Evolutionary conservation across 2,113 vertebrate species (phyloP).

Genomic region (Rousettus leschenaultii): DNA sequence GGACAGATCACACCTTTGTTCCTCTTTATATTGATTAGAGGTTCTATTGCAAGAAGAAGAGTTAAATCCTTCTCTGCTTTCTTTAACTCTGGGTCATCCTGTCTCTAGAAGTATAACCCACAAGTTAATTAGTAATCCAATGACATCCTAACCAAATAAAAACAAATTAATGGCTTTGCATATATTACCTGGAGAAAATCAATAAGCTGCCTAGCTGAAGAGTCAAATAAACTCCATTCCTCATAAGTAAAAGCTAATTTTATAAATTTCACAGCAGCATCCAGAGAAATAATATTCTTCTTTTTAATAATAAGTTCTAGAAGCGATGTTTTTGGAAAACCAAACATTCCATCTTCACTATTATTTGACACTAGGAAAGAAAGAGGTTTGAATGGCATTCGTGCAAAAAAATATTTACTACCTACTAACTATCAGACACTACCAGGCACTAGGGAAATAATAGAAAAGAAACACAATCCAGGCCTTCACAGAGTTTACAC

Average conservation of each 20-base stretch:
- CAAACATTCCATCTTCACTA: slow-evolving; percentile 18
- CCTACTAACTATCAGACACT: not conserved
- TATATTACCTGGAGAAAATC: slow-evolving; percentile 87
- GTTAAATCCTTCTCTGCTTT: slow-evolving; percentile 87
- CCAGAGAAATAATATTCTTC: slow-evolving; percentile 84
- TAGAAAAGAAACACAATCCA: not conserved
- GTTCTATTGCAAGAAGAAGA: slow-evolving; percentile 84
- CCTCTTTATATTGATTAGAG: slow-evolving; percentile 81
- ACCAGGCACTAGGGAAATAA: not conserved
- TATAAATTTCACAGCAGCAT: slow-evolving; percentile 88
- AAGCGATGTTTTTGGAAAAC: slow-evolving; percentile 49
- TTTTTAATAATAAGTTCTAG: slow-evolving; percentile 53
- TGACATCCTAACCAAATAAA: not conserved
- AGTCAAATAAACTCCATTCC: slow-evolving; percentile 86
- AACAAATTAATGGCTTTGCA: not conserved
- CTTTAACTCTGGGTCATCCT: slow-evolving; percentile 82
- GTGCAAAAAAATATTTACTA: not conserved
- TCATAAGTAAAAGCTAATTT: slow-evolving; percentile 93
- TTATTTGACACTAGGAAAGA: slow-evolving; percentile 51
- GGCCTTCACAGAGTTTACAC: not conserved
- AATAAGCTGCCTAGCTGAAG: slow-evolving; percentile 79
- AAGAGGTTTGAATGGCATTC: not conserved
- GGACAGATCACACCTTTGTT: slow-evolving; percentile 35
- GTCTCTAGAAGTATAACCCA: slow-evolving; percentile 77
- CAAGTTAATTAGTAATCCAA: not conserved